Conservation (phyloP, 2,113 vertebrate species). For the Maccullochella peelii region DNA sequence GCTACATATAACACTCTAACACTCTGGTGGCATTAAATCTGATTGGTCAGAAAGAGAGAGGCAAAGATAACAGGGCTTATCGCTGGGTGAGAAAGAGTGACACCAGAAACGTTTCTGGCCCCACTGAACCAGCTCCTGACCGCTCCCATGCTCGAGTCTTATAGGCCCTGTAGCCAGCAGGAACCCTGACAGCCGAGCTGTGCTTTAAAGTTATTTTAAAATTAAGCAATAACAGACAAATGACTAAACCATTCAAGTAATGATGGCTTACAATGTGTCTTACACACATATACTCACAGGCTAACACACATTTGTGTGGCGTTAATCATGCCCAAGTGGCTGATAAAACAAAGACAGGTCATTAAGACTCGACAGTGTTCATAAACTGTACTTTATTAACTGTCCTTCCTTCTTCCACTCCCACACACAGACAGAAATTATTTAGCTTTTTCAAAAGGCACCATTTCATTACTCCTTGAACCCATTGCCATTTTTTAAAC, state of each 20-base stretch:
- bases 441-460: constrained; percentile 8
- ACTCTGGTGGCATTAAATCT: not conserved
- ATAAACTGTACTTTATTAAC: constrained; percentile 66
- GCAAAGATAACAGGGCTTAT: constrained; percentile 14
- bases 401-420: constrained; percentile 23
- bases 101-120: constrained; percentile 2
- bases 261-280: constrained; percentile 49
- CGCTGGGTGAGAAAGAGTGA: not conserved
- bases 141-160: not conserved
- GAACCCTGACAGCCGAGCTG: constrained; percentile 2
- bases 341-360: constrained; percentile 61
- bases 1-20: constrained; percentile 9
- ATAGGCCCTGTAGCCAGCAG: not conserved
- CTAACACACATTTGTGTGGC: constrained; percentile 50
- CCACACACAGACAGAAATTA: constrained; percentile 10
- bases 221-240: constrained; percentile 40
- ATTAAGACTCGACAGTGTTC: constrained; percentile 61
- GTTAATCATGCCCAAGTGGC: constrained; percentile 65
- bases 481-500: not conserved
- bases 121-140: not conserved
- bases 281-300: constrained; percentile 34
- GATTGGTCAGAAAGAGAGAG: constrained; percentile 24
- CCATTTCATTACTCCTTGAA: constrained; percentile 12
- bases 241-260: constrained; percentile 34
- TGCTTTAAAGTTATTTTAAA: constrained; percentile 49